Percentiles rank a stretch among this genome's conserved stretches.
These are phyloP conservation scores for Eciton burchellii DNA, from an alignment of 1,140 invertebrate species.

Conservation along the genomic window DNA sequence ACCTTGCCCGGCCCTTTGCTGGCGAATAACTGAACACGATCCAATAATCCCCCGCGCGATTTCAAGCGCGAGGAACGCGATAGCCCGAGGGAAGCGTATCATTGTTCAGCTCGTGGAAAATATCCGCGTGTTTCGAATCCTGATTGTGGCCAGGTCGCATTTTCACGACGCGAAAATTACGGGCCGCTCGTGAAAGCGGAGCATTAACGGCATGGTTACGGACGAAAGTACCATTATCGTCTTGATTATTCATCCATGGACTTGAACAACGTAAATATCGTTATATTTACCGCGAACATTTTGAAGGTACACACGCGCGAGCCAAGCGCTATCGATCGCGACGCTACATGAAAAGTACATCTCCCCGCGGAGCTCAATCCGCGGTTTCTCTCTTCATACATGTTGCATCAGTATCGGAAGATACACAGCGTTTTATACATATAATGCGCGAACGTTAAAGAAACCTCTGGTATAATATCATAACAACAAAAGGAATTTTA, in stretches of 20 bases:
- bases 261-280: conserved; percentile 47
- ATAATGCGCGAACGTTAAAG: conserved; percentile 36
- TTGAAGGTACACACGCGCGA: conserved; percentile 20
- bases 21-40: conserved; percentile 55
- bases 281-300: conserved; percentile 47
- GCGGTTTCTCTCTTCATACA: conserved; percentile 26
- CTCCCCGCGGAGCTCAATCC: conserved; percentile 52
- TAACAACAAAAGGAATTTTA: conserved; percentile 19
- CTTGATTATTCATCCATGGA: conserved; percentile 46
- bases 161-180: conserved; percentile 25
- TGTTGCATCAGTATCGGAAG: conserved; percentile 32
- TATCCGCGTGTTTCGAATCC: conserved; percentile 33
- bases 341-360: conserved; percentile 58
- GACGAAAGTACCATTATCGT: conserved; percentile 33
- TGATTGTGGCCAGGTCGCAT: conserved; percentile 24
- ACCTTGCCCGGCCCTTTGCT: conserved; percentile 33
- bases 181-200: not conserved
- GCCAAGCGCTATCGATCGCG: conserved; percentile 36
- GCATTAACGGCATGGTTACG: conserved; percentile 23
- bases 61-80: not conserved
- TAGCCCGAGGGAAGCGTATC: not conserved
- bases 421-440: too few species aligned
- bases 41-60: conserved; percentile 40
- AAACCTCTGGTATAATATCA: not conserved
- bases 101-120: conserved; percentile 45